Conservation (phyloP, 2,113 vertebrate species). For the Aspiorhynchus laticeps region DNA sequence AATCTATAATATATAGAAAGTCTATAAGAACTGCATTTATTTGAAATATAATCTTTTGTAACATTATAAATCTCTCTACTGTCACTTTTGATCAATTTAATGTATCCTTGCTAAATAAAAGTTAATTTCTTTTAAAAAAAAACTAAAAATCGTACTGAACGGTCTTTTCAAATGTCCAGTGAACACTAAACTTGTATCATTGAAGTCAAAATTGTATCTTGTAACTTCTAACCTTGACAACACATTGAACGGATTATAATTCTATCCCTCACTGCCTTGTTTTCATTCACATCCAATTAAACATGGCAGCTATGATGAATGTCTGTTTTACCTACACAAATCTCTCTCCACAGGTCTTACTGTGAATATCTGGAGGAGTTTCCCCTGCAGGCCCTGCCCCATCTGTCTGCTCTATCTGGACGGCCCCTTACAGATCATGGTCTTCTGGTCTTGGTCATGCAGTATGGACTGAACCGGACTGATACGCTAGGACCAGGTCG, state of each 20-base stretch:
- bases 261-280: not conserved
- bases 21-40: not conserved
- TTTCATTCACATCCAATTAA: not conserved
- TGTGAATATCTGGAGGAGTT: constrained; percentile 93
- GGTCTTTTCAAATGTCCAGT: not conserved
- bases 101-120: not conserved
- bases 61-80: not conserved
- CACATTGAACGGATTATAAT: not conserved
- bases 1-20: not conserved
- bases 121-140: too few species aligned
- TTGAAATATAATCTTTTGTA: not conserved
- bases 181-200: not conserved
- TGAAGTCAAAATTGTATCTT: not conserved
- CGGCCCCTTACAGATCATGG: constrained; percentile 73
- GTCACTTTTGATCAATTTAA: not conserved
- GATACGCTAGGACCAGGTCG: constrained; percentile 79
- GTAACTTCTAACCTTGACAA: not conserved
- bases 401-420: constrained; percentile 83
- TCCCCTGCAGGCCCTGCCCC: constrained; percentile 83
- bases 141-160: not conserved
- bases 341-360: constrained; percentile 60
- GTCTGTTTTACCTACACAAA: not conserved
- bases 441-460: constrained; percentile 88
- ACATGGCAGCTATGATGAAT: not conserved
- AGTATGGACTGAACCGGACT: constrained; percentile 89